phyloP scores from a whole-genome alignment of 2,113 vertebrate genomes.

The Tachycineta bicolor region DNA sequence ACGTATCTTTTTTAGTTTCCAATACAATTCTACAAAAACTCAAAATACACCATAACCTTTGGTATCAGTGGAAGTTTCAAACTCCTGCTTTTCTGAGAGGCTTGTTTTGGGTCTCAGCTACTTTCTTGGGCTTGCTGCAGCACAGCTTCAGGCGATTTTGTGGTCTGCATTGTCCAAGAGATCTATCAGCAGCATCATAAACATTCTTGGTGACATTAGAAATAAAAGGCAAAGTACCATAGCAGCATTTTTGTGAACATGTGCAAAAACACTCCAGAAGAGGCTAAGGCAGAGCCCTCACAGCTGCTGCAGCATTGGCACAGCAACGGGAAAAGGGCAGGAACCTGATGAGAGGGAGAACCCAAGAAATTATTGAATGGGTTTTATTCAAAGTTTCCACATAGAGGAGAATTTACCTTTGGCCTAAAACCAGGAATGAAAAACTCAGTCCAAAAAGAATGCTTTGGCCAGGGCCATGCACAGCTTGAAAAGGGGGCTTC shows the following conservation, averaged over 20 bases:
- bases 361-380: not conserved
- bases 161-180: not conserved
- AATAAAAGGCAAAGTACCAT: not conserved
- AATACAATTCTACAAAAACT: not conserved
- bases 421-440: conserved; percentile 37
- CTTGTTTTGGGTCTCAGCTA: not conserved
- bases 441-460: not conserved
- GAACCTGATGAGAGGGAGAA: not conserved
- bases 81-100: not conserved
- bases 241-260: not conserved
- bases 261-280: not conserved
- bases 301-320: not conserved
- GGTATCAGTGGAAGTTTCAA: not conserved
- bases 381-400: conserved; percentile 28
- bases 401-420: conserved; percentile 19
- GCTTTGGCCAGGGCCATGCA: not conserved
- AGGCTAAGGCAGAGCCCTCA: not conserved
- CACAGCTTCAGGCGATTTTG: not conserved
- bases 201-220: not conserved
- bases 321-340: not conserved
- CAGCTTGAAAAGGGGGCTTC: conserved; percentile 20
- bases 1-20: rapidly evolving
- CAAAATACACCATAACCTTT: not conserved
- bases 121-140: not conserved
- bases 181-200: not conserved